Evolutionary conservation across 1,140 invertebrate genomes (phyloP).

Genomic region (Bombus polaris): DNA sequence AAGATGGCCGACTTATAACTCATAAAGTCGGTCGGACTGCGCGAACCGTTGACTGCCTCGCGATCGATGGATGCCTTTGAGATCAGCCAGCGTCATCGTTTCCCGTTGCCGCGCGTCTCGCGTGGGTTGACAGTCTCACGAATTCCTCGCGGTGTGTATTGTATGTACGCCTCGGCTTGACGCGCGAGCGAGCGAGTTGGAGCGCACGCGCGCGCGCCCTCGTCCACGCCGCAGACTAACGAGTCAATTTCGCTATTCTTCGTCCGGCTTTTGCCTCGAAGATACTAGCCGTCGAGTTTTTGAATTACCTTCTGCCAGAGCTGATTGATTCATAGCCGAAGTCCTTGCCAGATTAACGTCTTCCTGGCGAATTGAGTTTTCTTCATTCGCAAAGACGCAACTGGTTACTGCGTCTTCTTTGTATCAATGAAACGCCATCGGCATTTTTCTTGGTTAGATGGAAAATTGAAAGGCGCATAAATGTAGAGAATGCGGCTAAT

Average conservation of each 20-base stretch:
- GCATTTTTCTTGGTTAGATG: background rate
- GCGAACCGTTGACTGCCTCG: constrained; percentile 69
- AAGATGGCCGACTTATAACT: constrained; percentile 82
- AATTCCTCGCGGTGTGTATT: constrained; percentile 50
- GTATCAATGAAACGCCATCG: background rate
- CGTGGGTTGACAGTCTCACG: constrained; percentile 66
- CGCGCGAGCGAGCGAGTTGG: background rate
- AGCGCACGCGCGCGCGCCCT: background rate
- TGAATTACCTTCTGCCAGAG: constrained; percentile 26
- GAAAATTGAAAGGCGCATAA: background rate
- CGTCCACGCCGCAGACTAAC: constrained; percentile 14
- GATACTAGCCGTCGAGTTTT: constrained; percentile 22
- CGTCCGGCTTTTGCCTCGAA: constrained; percentile 1
- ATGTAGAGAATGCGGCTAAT: background rate
- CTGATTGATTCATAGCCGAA: constrained; percentile 47
- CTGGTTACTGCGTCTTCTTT: background rate
- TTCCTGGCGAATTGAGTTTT: background rate
- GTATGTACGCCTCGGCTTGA: background rate
- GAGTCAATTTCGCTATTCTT: constrained; percentile 51
- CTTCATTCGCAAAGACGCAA: background rate
- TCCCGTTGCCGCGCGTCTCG: constrained; percentile 59
- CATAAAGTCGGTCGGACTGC: constrained; percentile 77
- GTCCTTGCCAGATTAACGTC: constrained; percentile 25
- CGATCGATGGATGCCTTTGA: constrained; percentile 78
- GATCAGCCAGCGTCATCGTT: constrained; percentile 69